Evolutionary conservation across 2,113 vertebrate genomes (phyloP).

Genomic region (Rhinoptilus africanus): DNA sequence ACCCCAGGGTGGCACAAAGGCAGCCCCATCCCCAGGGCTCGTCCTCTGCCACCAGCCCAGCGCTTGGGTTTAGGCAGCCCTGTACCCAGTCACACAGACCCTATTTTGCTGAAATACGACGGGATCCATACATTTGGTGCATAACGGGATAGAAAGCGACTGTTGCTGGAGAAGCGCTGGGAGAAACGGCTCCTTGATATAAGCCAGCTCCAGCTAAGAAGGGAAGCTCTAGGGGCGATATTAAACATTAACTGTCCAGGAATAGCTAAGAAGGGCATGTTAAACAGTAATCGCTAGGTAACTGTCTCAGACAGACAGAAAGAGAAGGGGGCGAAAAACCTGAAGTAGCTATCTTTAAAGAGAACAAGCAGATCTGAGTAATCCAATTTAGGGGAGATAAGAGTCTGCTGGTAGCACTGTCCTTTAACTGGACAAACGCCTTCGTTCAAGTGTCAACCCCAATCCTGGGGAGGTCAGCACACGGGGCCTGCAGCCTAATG

Average conservation of each 20-base stretch:
- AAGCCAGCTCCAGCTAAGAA: neutral
- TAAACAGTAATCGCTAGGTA: conserved; percentile 73
- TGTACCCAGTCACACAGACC: rapidly evolving
- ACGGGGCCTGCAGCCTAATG: conserved; percentile 78
- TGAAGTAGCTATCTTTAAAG: conserved; percentile 80
- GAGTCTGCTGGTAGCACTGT: conserved; percentile 80
- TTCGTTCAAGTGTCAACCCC: conserved; percentile 85
- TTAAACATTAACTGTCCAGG: neutral
- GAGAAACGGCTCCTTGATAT: neutral
- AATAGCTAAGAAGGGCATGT: conserved; percentile 51
- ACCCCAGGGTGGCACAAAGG: neutral
- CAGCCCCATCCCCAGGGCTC: rapidly evolving
- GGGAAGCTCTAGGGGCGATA: neutral
- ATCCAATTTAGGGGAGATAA: conserved; percentile 86
- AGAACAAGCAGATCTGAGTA: conserved; percentile 85
- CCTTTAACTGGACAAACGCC: conserved; percentile 84
- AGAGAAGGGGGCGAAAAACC: conserved; percentile 60
- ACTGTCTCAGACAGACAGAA: conserved; percentile 74
- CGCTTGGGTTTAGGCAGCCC: too few relatives aligned
- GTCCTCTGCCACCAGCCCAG: rapidly evolving
- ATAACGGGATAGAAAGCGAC: rapidly evolving
- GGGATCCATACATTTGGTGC: neutral
- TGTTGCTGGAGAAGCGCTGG: neutral
- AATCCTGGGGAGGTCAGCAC: conserved; percentile 79
- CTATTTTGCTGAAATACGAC: rapidly evolving